Conservation (phyloP, 1,140 invertebrate genomes). For the Colletes latitarsis region DNA sequence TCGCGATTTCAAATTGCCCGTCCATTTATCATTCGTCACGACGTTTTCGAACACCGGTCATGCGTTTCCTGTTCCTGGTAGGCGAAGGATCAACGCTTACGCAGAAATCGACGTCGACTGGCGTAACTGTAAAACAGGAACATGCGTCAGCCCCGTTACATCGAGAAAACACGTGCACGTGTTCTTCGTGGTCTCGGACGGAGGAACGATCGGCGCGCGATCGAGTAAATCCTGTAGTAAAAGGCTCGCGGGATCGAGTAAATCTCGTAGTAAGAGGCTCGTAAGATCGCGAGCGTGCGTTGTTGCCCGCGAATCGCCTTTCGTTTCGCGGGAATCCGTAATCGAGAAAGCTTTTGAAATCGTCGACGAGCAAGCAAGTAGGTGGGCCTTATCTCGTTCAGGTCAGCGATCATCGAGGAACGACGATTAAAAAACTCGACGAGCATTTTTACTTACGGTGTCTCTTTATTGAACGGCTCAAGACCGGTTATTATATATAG, state of each 20-base stretch:
- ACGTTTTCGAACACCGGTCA: too few relatives aligned
- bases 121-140: slow-evolving; percentile 14
- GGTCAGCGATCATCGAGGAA: neutral
- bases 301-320: neutral
- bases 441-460: too few relatives aligned
- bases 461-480: too few relatives aligned
- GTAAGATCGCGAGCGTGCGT: too few relatives aligned
- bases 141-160: neutral
- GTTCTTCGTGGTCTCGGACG: neutral
- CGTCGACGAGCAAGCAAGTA: neutral
- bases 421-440: too few relatives aligned
- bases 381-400: neutral
- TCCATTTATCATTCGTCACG: too few relatives aligned
- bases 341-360: neutral
- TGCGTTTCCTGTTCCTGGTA: too few relatives aligned
- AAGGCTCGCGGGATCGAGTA: neutral
- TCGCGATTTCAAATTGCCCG: too few relatives aligned
- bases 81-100: neutral
- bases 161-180: slow-evolving; percentile 12
- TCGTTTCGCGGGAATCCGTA: neutral
- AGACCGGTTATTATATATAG: too few relatives aligned
- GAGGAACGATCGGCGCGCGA: neutral
- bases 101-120: neutral
- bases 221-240: slow-evolving; percentile 5
- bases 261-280: too few relatives aligned